A percentile compares a stretch with the other conserved stretches of the same genome.
Conservation (phyloP, 2,113 vertebrate species). For the Cheilinus undulatus region DNA sequence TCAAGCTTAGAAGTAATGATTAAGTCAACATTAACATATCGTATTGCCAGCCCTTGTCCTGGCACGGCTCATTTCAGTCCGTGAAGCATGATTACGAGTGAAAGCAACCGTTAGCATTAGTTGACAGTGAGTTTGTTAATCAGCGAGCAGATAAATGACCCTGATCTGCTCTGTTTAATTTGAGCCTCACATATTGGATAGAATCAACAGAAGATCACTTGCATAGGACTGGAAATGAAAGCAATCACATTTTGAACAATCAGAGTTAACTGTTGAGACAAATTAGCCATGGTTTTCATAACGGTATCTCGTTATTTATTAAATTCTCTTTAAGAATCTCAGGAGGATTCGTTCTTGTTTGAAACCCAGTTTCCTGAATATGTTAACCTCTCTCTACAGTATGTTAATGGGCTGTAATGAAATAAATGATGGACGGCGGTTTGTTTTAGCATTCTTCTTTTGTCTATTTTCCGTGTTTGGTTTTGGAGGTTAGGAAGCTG, state of each 20-base stretch:
- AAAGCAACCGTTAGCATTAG: not conserved
- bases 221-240: conserved; percentile 5
- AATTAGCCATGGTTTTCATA: conserved; percentile 15
- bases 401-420: conserved; percentile 69
- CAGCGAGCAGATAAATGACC: not conserved
- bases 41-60: not conserved
- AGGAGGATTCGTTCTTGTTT: conserved; percentile 43
- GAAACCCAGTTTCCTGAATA: conserved; percentile 37
- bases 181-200: not conserved
- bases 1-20: too few relatives aligned
- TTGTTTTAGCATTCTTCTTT: conserved; percentile 66
- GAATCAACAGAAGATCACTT: not conserved
- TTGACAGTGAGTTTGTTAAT: not conserved
- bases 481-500: conserved; percentile 61
- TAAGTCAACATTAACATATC: not conserved
- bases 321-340: not conserved
- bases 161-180: not conserved
- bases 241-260: conserved; percentile 11
- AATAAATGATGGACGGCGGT: conserved; percentile 63
- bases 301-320: conserved; percentile 25
- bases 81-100: not conserved
- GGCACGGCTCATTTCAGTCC: not conserved
- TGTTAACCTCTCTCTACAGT: conserved; percentile 45
- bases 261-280: not conserved
- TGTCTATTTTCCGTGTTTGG: conserved; percentile 66